Base-by-base conservation (phyloP, 2,113 vertebrate species). In the Aldabrachelys gigantea region DNA sequence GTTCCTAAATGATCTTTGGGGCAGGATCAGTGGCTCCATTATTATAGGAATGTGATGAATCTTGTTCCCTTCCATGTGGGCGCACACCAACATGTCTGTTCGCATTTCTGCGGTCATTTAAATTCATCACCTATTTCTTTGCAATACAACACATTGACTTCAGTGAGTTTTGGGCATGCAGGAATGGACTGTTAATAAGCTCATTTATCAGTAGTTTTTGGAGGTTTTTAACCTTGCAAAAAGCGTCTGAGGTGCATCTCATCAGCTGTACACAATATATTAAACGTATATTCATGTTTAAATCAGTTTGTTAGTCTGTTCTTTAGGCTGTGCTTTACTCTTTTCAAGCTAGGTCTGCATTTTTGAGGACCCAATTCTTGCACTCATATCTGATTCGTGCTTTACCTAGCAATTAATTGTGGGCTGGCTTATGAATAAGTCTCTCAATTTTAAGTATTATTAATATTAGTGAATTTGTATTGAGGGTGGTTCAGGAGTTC, bases 1-100 rank as follows among this genome's bases (percentile, higher is more conserved):
- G 2, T 62, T 88, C 87, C 69, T 80, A 87, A 85, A 41, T 24
- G 89, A 9, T 38, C 41, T 85, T 93, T 90, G 57, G 65, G 69
- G 54, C 65, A 0, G 41, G 25, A 78, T 78, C 75, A 21, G n/a
- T 38, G 65, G 65, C 65, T 72, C 65, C n/a, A 38, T 72, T 72
- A 72, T 38, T 72, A 38, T 38, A 72, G 35, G 65, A 72, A 72
- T 38, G 65, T n/a, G 17, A 38, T 72, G 24, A 9, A 25, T 59
- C 27, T 35, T 57, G 59, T 19, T 53, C 9, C 80, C 4, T 81
- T 88, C 41, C 93, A 2, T 22, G 65, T 38, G 65, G 17, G 62
- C 35, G 4, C 16, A 19, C 56, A 25, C 27, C 27, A 14, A 83
- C 88, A 14, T 59, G 2, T n/a, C 89, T 25, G 38, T 12, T 76